Percentiles rank a stretch among this genome's conserved stretches.
Conservation (phyloP, 2,888 invertebrate species). For the Pristionchus arcanus region DNA sequence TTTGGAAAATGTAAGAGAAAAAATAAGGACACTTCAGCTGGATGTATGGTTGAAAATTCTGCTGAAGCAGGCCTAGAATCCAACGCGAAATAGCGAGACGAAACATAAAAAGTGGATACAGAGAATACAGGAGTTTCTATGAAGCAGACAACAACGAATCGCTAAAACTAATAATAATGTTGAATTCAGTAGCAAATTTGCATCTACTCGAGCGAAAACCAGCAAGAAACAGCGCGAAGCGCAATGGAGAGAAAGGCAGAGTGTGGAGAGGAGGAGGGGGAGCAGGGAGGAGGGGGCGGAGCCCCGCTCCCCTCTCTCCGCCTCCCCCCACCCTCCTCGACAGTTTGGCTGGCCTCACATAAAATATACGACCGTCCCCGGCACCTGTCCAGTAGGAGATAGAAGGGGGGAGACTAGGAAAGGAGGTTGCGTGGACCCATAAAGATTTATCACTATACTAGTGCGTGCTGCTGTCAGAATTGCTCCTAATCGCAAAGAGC, state of each 20-base stretch:
- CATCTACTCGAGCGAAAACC: too few species aligned
- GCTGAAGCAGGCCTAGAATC: too few species aligned
- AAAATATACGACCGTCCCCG: conserved; percentile 46
- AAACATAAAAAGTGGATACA: too few species aligned
- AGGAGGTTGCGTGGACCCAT: conserved; percentile 14
- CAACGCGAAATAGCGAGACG: too few species aligned
- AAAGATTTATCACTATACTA: background rate
- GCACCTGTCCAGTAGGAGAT: conserved; percentile 11
- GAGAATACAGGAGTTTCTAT: too few species aligned
- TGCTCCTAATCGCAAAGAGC: too few species aligned
- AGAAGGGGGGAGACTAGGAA: conserved; percentile 8
- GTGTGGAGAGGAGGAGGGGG: background rate
- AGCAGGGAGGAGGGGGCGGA: conserved; percentile 33
- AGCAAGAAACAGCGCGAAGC: background rate
- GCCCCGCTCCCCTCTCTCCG: background rate
- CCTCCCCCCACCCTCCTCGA: background rate
- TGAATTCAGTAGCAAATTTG: too few species aligned
- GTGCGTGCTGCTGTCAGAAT: background rate
- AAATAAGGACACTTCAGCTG: too few species aligned
- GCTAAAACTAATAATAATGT: too few species aligned
- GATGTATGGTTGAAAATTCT: too few species aligned
- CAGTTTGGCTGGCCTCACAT: conserved; percentile 30
- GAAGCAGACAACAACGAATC: too few species aligned
- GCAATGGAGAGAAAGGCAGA: background rate
- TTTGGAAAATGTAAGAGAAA: too few species aligned